Conservation (phyloP, 1,140 invertebrate species). For the Lepeophtheirus salmonis region DNA sequence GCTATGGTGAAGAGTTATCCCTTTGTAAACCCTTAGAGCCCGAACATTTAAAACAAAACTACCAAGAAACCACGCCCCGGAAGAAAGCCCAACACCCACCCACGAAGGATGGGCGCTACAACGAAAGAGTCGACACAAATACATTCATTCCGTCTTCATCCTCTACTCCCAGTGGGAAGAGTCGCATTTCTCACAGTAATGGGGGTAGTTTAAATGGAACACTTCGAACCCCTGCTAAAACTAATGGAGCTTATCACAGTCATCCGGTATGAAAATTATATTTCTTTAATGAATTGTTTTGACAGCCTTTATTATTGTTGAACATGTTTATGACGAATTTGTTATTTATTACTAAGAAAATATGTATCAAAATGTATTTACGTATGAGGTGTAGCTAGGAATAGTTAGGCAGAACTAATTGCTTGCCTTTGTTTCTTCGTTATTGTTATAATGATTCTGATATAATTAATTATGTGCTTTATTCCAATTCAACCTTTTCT, state of each 20-base stretch:
- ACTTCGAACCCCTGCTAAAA: constrained; percentile 22
- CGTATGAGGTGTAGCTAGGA: too few relatives aligned
- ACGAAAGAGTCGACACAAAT: constrained; percentile 55
- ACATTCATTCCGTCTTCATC: constrained; percentile 42
- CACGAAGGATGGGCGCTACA: constrained; percentile 18
- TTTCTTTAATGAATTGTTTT: too few relatives aligned
- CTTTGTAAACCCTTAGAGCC: constrained; percentile 68
- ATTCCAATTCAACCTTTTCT: too few relatives aligned
- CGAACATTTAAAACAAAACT: constrained; percentile 65
- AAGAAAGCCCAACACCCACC: constrained; percentile 15
- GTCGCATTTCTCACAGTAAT: constrained; percentile 20
- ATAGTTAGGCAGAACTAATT: too few relatives aligned
- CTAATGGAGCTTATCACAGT: constrained; percentile 25
- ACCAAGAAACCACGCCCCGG: constrained; percentile 28
- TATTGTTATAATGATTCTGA: too few relatives aligned
- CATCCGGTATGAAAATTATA: constrained; percentile 24
- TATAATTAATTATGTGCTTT: too few relatives aligned
- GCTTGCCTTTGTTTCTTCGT: too few relatives aligned
- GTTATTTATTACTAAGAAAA: too few relatives aligned
- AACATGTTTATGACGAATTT: too few relatives aligned
- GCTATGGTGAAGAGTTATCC: constrained; percentile 89
- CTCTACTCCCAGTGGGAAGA: constrained; percentile 21
- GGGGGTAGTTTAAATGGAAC: constrained; percentile 20
- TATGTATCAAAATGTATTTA: too few relatives aligned
- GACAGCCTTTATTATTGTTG: too few relatives aligned